These are phyloP conservation scores for Chamaea fasciata DNA, from an alignment of 2,113 vertebrate species.

Conservation along the genomic window DNA sequence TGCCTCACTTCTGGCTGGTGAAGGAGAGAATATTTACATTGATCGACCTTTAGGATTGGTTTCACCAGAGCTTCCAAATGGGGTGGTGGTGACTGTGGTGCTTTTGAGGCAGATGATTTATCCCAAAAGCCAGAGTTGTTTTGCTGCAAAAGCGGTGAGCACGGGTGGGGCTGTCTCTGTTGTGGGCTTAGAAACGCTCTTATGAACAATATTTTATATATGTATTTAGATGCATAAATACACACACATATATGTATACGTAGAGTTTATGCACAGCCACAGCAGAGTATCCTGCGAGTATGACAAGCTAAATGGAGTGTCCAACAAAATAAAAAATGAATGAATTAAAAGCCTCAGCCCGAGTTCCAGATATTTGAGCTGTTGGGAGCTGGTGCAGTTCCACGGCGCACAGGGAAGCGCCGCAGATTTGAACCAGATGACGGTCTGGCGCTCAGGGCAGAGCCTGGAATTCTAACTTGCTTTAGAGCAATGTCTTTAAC, in stretches of 20 bases:
- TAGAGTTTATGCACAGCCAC: neutral
- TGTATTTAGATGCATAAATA: neutral
- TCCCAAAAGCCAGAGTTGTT: neutral
- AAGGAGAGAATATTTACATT: neutral
- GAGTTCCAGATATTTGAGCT: neutral
- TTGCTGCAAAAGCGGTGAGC: neutral
- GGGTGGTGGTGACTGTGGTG: neutral
- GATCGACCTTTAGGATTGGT: neutral
- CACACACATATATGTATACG: too few species aligned
- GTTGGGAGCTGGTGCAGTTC: slow-evolving; percentile 7
- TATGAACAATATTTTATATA: neutral
- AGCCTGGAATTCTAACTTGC: neutral
- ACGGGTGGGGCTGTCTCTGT: neutral
- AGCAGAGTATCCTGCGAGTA: accelerated
- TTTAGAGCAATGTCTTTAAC: neutral
- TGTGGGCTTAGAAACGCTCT: neutral
- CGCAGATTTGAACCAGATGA: slow-evolving; percentile 56
- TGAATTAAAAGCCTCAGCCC: neutral
- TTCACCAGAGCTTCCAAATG: neutral
- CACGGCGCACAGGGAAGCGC: neutral
- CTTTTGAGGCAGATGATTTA: neutral
- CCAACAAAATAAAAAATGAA: slow-evolving; percentile 3
- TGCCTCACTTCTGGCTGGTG: neutral
- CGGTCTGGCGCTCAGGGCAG: neutral
- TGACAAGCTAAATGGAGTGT: neutral